phyloP scores from a whole-genome alignment of 2,888 invertebrate genomes.

The Campoplex nolae region DNA sequence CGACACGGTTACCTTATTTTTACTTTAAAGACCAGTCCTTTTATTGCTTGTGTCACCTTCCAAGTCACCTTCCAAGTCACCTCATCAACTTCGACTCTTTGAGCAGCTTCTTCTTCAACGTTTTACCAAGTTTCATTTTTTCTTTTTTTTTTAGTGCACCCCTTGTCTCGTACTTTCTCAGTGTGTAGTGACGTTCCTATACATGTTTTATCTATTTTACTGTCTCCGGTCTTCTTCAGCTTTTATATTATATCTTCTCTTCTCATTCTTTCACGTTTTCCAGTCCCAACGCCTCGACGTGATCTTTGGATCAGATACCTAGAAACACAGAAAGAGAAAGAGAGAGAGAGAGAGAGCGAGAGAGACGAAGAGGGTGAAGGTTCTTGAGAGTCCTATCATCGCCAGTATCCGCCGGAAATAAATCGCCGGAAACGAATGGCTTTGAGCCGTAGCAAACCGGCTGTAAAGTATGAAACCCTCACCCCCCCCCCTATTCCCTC shows the following conservation, averaged over 20 bases:
- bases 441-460: constrained; percentile 64
- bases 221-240: constrained; percentile 14
- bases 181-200: constrained; percentile 22
- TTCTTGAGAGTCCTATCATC: constrained; percentile 66
- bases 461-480: constrained; percentile 59
- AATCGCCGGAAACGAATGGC: constrained; percentile 72
- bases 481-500: neutral
- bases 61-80: neutral
- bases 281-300: constrained; percentile 18
- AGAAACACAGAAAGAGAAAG: constrained; percentile 1
- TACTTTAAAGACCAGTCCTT: neutral
- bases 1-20: neutral
- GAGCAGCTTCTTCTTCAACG: neutral
- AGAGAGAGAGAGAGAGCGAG: constrained; percentile 2
- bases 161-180: constrained; percentile 36
- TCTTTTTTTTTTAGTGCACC: neutral
- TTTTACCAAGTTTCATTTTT: neutral
- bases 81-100: neutral
- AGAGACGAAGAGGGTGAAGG: constrained; percentile 10
- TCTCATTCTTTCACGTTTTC: constrained; percentile 18
- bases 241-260: constrained; percentile 14
- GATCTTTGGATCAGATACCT: constrained; percentile 61
- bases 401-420: constrained; percentile 68
- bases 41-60: neutral
- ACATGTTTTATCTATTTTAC: constrained; percentile 14